phyloP scores from a whole-genome alignment of 2,113 vertebrate genomes.

The Chrysochloris asiatica region DNA sequence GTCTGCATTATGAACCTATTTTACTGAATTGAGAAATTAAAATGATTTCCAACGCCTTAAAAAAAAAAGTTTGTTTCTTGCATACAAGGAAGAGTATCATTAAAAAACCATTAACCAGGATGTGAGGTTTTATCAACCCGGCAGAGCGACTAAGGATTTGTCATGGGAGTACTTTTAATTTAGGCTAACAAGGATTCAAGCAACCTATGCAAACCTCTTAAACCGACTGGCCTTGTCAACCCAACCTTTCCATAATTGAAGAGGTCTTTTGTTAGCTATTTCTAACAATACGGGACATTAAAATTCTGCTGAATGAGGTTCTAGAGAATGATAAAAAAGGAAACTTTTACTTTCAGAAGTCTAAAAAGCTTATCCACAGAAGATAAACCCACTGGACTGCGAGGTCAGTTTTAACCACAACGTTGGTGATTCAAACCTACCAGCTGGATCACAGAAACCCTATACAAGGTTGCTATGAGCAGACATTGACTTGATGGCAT shows the following conservation, averaged over 20 bases:
- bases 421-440: too few relatives aligned
- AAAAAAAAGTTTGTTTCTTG: conserved; percentile 41
- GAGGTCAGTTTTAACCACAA: too few relatives aligned
- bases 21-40: conserved; percentile 47
- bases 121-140: conserved; percentile 40
- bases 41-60: conserved; percentile 30
- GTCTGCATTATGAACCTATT: neutral
- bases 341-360: conserved; percentile 34
- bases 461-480: too few relatives aligned
- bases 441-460: too few relatives aligned
- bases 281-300: neutral
- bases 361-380: conserved; percentile 22
- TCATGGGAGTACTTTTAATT: conserved; percentile 64
- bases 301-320: neutral
- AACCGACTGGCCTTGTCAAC: conserved; percentile 54
- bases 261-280: conserved; percentile 56
- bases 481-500: too few relatives aligned
- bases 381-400: neutral
- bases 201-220: conserved; percentile 64
- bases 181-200: conserved; percentile 67
- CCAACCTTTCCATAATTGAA: conserved; percentile 62
- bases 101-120: conserved; percentile 65
- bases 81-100: conserved; percentile 54
- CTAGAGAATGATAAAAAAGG: conserved; percentile 37
- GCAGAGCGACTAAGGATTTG: neutral